Evolutionary conservation across 2,113 vertebrate species (phyloP), one percentile per base, ranked within the genome.

Genomic region (Dicaeum eximium): DNA sequence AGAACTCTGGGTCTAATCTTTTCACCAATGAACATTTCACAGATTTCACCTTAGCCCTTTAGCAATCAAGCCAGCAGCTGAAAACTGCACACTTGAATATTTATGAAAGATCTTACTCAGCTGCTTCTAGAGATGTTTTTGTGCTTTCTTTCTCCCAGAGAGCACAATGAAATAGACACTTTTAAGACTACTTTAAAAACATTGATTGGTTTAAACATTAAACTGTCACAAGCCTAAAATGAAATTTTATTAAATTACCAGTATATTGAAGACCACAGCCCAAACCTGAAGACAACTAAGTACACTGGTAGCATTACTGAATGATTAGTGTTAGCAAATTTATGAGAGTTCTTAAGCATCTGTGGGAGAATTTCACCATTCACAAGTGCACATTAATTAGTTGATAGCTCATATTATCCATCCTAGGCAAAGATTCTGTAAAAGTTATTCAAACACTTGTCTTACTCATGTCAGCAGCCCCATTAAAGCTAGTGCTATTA

Each of bases 171-270:
- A 97, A 94, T 57, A 56, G 81, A 78, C 77, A 94, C 78, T 94
- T 97, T 92, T 84, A 97, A 97, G 89, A 89, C 66, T 86, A 88
- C 90, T 96, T 97, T 96, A 79, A 89, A 97, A 95, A 92, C 88
- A 95, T 69, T 89, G 88, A 97, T 97, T 97, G 74, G 91, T 78
- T 97, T 97, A 97, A 97, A 92, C 94, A 96, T 94, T 91, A 94
- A 97, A 95, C 91, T 97, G 94, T 77, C 96, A 88, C 82, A 81
- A 95, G 91, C 71, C 87, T 97, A 92, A 98, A 97, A 97, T 92
- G 95, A 96, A 97, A 96, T 96, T 96, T 94, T 97, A 96, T 97
- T 95, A 95, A 96, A 96, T 97, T 92, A 88, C 53, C 81, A 86
- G 87, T 94, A 72, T 93, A 95, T 80, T 96, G 97, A 97, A 96